phyloP scores from a whole-genome alignment of 2,888 invertebrate species.

The Calephelis perditalis region DNA sequence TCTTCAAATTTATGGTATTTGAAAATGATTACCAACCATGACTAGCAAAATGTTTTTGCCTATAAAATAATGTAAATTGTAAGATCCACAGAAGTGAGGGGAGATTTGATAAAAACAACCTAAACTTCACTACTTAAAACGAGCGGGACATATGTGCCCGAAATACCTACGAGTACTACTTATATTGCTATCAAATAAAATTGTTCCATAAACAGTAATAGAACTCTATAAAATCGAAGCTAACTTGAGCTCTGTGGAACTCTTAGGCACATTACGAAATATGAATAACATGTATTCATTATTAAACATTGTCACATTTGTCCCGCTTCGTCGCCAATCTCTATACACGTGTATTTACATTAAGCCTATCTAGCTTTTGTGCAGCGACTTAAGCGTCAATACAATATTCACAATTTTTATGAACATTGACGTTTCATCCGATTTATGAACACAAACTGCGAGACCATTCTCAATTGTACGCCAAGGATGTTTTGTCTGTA shows the following conservation, averaged over 20 bases:
- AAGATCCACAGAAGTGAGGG: background rate
- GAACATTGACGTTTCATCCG: conserved; percentile 13
- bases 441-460: conserved; percentile 6
- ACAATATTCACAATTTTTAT: conserved; percentile 20
- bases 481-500: background rate
- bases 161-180: conserved; percentile 36
- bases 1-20: conserved; percentile 33
- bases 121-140: conserved; percentile 25
- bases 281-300: conserved; percentile 38
- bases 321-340: conserved; percentile 46
- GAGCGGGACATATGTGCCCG: conserved; percentile 58
- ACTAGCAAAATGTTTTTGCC: conserved; percentile 10
- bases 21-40: conserved; percentile 8
- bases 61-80: background rate
- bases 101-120: conserved; percentile 20
- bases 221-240: conserved; percentile 38
- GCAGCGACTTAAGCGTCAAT: conserved; percentile 29
- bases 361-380: conserved; percentile 34
- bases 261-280: conserved; percentile 68
- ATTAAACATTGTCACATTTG: conserved; percentile 42
- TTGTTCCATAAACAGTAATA: conserved; percentile 16
- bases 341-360: conserved; percentile 53
- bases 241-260: conserved; percentile 54
- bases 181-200: conserved; percentile 24
- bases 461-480: conserved; percentile 6